These are phyloP conservation scores for Aphis gossypii DNA, from an alignment of 1,140 invertebrate genomes.

Conservation along the genomic window DNA sequence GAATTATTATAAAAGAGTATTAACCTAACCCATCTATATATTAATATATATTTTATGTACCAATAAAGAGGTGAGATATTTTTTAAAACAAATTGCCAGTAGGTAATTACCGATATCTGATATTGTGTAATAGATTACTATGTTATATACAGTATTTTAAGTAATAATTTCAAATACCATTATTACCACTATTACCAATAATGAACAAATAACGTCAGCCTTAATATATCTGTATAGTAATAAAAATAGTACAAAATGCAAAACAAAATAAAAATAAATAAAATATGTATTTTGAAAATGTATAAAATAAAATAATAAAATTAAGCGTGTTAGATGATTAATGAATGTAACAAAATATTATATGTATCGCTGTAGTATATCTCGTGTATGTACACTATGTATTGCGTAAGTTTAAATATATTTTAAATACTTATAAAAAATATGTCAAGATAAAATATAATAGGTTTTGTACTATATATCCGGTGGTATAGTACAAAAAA, in stretches of 20 bases:
- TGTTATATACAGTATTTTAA: not conserved
- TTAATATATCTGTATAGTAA: not conserved
- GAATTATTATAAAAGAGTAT: not conserved
- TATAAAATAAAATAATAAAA: not conserved
- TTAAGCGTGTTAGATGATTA: not conserved
- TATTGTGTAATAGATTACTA: too few relatives aligned
- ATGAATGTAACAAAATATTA: not conserved
- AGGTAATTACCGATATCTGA: not conserved
- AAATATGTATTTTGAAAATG: not conserved
- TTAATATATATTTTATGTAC: not conserved
- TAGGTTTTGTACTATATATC: not conserved
- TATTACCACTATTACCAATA: not conserved
- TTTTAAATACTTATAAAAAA: not conserved
- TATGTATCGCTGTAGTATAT: not conserved
- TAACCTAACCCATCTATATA: not conserved
- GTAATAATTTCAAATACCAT: not conserved
- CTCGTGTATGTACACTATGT: not conserved
- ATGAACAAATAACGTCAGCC: not conserved
- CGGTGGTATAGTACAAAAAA: not conserved
- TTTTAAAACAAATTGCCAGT: not conserved
- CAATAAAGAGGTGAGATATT: not conserved
- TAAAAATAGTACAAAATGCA: not conserved
- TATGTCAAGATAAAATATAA: slow-evolving; percentile 12
- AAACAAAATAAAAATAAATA: not conserved
- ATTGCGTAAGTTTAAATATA: not conserved